Evolutionary conservation across 2,888 invertebrate genomes (phyloP).

Genomic region (Drosophila anceps): DNA sequence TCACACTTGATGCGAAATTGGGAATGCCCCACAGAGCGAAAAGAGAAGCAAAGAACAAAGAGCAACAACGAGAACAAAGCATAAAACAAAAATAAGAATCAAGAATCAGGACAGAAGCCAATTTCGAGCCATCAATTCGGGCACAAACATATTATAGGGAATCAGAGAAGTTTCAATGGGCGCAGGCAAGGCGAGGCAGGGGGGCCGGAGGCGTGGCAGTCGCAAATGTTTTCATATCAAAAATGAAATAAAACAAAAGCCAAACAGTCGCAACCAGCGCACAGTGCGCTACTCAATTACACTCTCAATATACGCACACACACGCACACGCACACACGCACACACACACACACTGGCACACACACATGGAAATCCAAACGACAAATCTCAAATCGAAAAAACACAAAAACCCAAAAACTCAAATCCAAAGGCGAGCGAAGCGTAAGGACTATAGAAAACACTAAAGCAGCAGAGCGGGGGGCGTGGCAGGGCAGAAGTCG

Average conservation of each 20-base stretch:
- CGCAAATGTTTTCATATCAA: slow-evolving; percentile 79
- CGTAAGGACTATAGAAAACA: slow-evolving; percentile 54
- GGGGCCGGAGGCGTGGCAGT: slow-evolving; percentile 25
- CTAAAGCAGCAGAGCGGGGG: background rate
- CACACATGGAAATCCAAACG: slow-evolving; percentile 58
- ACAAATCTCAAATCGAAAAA: slow-evolving; percentile 77
- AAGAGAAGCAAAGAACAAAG: background rate
- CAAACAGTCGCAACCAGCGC: slow-evolving; percentile 58
- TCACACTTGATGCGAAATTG: background rate
- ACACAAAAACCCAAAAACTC: slow-evolving; percentile 78
- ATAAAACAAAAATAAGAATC: slow-evolving; percentile 32
- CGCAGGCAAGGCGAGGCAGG: too few relatives aligned
- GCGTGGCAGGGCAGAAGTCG: slow-evolving; percentile 1
- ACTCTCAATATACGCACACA: slow-evolving; percentile 73
- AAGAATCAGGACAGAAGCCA: slow-evolving; percentile 62
- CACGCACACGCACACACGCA: slow-evolving; percentile 29
- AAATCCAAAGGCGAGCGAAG: slow-evolving; percentile 79
- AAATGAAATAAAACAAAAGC: slow-evolving; percentile 80
- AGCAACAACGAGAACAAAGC: slow-evolving; percentile 1
- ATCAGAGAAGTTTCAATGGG: background rate
- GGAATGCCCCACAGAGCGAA: background rate
- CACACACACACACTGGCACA: slow-evolving; percentile 42
- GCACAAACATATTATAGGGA: slow-evolving; percentile 46
- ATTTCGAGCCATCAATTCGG: slow-evolving; percentile 67
- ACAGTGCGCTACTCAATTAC: slow-evolving; percentile 79